Percentiles rank a stretch among this genome's conserved stretches.
These are phyloP conservation scores for Syngnathus typhle DNA, from an alignment of 2,113 vertebrate genomes.

Conservation along the genomic window DNA sequence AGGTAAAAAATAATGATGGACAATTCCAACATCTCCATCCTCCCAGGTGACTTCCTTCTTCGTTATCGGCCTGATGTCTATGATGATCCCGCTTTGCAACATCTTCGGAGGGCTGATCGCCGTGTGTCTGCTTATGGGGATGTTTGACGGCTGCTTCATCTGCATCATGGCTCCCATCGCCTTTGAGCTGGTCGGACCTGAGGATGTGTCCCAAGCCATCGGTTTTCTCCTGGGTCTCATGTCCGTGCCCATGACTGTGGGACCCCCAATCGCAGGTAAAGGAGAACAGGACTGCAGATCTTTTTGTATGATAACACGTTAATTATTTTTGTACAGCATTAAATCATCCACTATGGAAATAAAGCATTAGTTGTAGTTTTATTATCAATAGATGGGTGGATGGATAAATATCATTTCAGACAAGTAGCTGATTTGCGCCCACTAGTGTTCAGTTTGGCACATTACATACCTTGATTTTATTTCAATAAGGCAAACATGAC, in stretches of 20 bases:
- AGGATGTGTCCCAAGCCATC: conserved; percentile 91
- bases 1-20: background rate
- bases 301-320: background rate
- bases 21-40: background rate
- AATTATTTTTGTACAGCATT: no score
- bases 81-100: conserved; percentile 90
- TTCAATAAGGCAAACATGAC: no score
- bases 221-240: conserved; percentile 94
- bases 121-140: conserved; percentile 92
- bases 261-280: conserved; percentile 92
- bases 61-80: conserved; percentile 93
- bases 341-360: no score
- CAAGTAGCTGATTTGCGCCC: background rate
- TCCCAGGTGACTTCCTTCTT: conserved; percentile 87
- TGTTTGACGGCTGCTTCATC: conserved; percentile 98
- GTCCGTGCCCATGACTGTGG: conserved; percentile 92
- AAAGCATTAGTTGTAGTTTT: no score
- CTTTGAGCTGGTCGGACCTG: conserved; percentile 86
- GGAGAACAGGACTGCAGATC: background rate
- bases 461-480: background rate
- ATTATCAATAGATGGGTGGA: background rate
- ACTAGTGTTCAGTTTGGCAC: background rate
- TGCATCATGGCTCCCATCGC: conserved; percentile 97
- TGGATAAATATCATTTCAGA: background rate
- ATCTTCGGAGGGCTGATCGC: conserved; percentile 83